Evolutionary conservation across 2,113 vertebrate species (phyloP), one percentile per base, ranked within the genome.

Genomic region (Petaurus breviceps): DNA sequence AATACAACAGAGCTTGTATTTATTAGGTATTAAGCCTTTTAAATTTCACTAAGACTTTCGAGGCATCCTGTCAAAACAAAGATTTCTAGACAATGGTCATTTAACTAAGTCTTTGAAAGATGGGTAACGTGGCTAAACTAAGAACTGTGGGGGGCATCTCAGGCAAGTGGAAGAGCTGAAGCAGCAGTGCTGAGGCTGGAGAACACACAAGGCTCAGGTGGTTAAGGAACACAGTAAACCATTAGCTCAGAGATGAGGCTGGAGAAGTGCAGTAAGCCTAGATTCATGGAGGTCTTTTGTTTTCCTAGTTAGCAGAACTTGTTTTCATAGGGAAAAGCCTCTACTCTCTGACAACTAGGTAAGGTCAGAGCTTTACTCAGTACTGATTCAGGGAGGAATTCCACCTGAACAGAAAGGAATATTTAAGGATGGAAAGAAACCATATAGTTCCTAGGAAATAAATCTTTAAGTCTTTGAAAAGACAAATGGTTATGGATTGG

Each of bases 281-380:
- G 19, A 0, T 84, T 84, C 43, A n/a, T 84, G n/a, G 16, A 37
- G n/a, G n/a, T 84, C 5, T 84, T 43, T 19, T 43, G 14, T 77
- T 43, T n/a, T 68, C 37, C 31, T 95, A 52, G 51, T 95, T 51
- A 90, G 91, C 46, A 90, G 96, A 95, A 94, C 24, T 57, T 90
- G 8, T 96, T 24, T 96, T 50, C 91, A 94, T 53, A 90, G 22
- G 26, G 55, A 61, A 84, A 24, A 94, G 43, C 23, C 8, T 93
- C 51, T 94, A 90, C 47, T 93, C 94, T 89, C 22, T 90, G 90
- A 55, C 89, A 94, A 11, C 92, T 92, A 77, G 43, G 91, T 95
- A 61, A 16, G 95, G 91, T 94, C 25, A 43, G 3, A 89, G 43
- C 94, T 6, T 95, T 89, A 68, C 12, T 93, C 91, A 43, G 52